phyloP scores from a whole-genome alignment of 1,140 invertebrate genomes.

The Nixonia krombeini region DNA sequence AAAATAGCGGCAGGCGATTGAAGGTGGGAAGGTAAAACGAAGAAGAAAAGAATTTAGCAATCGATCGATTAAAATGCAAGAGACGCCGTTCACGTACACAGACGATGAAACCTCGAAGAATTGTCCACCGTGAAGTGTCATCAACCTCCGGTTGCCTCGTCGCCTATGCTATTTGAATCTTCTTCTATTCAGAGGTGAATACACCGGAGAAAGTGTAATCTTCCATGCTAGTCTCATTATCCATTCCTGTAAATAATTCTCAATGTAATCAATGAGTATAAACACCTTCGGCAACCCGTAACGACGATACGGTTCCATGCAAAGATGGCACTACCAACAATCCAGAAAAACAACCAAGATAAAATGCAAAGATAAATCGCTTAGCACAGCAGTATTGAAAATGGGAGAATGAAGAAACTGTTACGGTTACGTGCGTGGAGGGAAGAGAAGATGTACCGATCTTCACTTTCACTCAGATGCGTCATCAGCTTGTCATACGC shows the following conservation, averaged over 20 bases:
- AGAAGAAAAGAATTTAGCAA: slow-evolving; percentile 42
- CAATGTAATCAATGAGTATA: no score
- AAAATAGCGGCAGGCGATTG: slow-evolving; percentile 5
- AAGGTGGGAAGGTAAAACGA: slow-evolving; percentile 16
- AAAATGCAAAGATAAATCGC: slow-evolving; percentile 18
- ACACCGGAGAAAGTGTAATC: no score
- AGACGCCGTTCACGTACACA: slow-evolving; percentile 26
- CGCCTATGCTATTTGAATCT: slow-evolving; percentile 39
- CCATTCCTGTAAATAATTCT: no score
- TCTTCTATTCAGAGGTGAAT: no score
- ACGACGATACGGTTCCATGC: no score
- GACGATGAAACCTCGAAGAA: slow-evolving; percentile 43
- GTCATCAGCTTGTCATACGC: slow-evolving; percentile 47
- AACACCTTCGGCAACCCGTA: no score
- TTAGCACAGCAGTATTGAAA: no score
- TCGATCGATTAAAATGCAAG: slow-evolving; percentile 30
- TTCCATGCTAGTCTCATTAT: no score
- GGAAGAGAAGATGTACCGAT: slow-evolving; percentile 29
- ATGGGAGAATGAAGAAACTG: no score
- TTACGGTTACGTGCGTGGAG: slow-evolving; percentile 29
- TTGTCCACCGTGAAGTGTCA: slow-evolving; percentile 55
- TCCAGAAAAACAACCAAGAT: not conserved
- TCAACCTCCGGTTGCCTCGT: slow-evolving; percentile 52
- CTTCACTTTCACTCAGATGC: slow-evolving; percentile 63
- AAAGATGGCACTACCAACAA: no score